A percentile compares a stretch with the other conserved stretches of the same genome.
Evolutionary conservation across 1,140 invertebrate genomes (phyloP).

Genomic region (Procambarus virginalis): DNA sequence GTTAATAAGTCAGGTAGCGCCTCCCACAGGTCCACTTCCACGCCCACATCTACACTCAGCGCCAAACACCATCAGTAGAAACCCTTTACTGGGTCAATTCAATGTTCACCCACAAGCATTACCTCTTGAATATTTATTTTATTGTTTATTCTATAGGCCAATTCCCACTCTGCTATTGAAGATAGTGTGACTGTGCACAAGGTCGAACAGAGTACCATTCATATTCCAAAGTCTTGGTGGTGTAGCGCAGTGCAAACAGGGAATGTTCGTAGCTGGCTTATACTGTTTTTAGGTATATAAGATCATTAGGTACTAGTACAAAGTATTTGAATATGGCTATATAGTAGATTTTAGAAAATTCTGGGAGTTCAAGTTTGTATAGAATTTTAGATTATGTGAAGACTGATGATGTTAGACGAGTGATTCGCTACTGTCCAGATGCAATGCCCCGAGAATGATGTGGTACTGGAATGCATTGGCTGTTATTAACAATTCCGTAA

Average conservation of each 20-base stretch:
- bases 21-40: slow-evolving; percentile 14
- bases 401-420: not conserved
- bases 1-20: slow-evolving; percentile 17
- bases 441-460: not conserved
- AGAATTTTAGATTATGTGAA: not conserved
- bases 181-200: not conserved
- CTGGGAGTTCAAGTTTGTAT: not conserved
- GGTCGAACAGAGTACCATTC: not conserved
- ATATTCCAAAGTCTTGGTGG: not conserved
- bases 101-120: slow-evolving; percentile 24
- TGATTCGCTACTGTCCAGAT: not conserved
- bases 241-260: not conserved
- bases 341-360: not conserved
- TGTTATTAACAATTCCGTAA: not conserved
- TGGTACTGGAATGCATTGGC: not conserved
- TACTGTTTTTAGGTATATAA: not conserved
- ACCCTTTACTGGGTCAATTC: slow-evolving; percentile 36
- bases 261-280: not conserved
- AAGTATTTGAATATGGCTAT: not conserved
- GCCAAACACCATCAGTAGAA: slow-evolving; percentile 56
- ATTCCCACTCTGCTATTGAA: not conserved
- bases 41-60: slow-evolving; percentile 36
- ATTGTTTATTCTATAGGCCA: slow-evolving; percentile 6
- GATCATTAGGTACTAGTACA: not conserved
- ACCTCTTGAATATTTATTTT: slow-evolving; percentile 13